Evolutionary conservation across 53 echinoderm and acorn worm species (phyloP).

Genomic region (Stichopus horrens): DNA sequence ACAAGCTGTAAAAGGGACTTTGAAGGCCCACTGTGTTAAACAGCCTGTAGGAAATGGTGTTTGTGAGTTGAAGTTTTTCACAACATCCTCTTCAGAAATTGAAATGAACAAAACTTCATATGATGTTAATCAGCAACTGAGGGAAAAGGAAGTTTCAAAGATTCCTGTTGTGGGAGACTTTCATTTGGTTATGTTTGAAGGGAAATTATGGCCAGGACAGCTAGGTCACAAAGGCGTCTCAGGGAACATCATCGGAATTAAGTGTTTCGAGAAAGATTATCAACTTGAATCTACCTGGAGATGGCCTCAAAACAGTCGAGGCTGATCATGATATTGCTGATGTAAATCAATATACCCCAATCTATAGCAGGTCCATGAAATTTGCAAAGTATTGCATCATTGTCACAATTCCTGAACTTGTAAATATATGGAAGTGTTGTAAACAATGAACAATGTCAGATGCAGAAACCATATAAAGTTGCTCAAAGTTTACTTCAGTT

Average conservation of each 20-base stretch:
- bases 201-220: slow-evolving; percentile 7
- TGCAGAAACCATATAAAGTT: too few species aligned
- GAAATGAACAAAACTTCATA: neutral
- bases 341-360: neutral
- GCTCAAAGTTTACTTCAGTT: too few species aligned
- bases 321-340: neutral
- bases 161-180: neutral
- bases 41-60: neutral
- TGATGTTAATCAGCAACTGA: neutral
- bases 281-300: neutral
- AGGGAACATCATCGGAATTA: neutral
- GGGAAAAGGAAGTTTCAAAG: neutral
- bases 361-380: neutral
- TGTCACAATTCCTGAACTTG: slow-evolving; percentile 25
- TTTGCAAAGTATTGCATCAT: slow-evolving; percentile 17
- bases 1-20: neutral
- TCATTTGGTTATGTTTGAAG: neutral
- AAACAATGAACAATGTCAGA: slow-evolving; percentile 31
- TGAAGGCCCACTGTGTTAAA: slow-evolving; percentile 40
- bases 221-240: neutral
- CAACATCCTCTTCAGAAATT: neutral
- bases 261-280: neutral
- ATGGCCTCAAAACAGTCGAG: slow-evolving; percentile 7
- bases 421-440: slow-evolving; percentile 25
- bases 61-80: slow-evolving; percentile 3